Evolutionary conservation across 2,113 vertebrate genomes (phyloP).

Genomic region (Puntigrus tetrazona): DNA sequence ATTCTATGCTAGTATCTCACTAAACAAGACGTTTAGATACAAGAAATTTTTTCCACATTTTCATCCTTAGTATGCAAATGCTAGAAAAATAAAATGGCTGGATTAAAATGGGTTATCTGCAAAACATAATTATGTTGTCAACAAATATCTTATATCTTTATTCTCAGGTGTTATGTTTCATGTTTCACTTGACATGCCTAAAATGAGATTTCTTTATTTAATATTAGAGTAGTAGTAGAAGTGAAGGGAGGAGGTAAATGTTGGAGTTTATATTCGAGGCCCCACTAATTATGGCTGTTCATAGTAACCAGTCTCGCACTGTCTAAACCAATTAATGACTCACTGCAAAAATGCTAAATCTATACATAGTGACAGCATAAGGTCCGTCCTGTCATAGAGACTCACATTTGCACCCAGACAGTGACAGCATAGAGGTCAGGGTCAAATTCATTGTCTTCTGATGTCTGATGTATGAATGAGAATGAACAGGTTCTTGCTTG

Average conservation of each 20-base stretch:
- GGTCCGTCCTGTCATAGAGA: background rate
- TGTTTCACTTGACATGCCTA: background rate
- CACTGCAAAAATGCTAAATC: background rate
- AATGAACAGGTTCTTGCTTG: background rate
- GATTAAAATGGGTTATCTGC: background rate
- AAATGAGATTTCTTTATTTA: background rate
- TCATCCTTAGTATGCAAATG: background rate
- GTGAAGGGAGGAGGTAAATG: background rate
- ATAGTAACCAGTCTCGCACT: background rate
- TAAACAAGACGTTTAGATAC: background rate
- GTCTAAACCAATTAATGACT: slow-evolving; percentile 5
- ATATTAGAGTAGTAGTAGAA: background rate
- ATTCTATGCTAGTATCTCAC: background rate
- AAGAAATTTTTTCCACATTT: background rate
- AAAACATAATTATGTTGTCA: background rate
- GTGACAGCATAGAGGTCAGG: background rate
- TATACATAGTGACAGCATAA: background rate
- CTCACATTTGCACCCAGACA: background rate
- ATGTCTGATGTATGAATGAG: background rate
- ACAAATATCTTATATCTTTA: background rate
- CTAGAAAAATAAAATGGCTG: background rate
- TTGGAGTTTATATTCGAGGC: background rate
- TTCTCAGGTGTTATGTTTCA: background rate
- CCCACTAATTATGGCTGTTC: background rate
- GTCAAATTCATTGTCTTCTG: background rate